These are phyloP conservation scores for Drosophila ironensis DNA, from an alignment of 1,140 invertebrate genomes.

Conservation along the genomic window DNA sequence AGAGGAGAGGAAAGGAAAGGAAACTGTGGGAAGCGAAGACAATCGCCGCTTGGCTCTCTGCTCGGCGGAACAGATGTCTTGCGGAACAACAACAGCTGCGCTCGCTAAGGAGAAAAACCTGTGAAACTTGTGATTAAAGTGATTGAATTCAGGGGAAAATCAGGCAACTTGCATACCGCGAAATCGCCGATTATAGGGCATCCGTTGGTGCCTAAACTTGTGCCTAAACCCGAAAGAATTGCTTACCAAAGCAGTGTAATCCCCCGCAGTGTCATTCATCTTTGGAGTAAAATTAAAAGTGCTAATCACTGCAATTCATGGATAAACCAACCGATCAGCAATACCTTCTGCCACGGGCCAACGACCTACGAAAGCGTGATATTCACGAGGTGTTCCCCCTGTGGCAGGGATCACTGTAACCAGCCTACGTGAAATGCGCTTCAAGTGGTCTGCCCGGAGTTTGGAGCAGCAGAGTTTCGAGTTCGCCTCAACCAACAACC, in stretches of 20 bases:
- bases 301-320: too few relatives aligned
- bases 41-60: constrained; percentile 35
- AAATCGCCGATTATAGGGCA: too few relatives aligned
- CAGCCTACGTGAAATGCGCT: constrained; percentile 34
- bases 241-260: too few relatives aligned
- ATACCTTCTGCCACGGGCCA: too few relatives aligned
- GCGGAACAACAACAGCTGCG: constrained; percentile 26
- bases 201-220: too few relatives aligned
- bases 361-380: neutral
- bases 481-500: constrained; percentile 44
- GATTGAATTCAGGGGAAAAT: neutral
- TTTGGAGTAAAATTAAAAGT: too few relatives aligned
- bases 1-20: constrained; percentile 6
- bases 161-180: too few relatives aligned
- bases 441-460: constrained; percentile 22
- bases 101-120: constrained; percentile 14
- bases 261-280: too few relatives aligned
- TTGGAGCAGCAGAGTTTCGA: constrained; percentile 23
- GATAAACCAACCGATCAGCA: too few relatives aligned
- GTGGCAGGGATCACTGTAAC: constrained; percentile 25
- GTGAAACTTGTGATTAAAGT: neutral
- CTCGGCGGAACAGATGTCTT: constrained; percentile 42
- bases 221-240: too few relatives aligned
- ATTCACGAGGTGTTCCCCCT: neutral
- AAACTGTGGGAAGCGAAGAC: constrained; percentile 31